phyloP scores from a whole-genome alignment of 1,140 invertebrate species.

The Eumaeus atala region DNA sequence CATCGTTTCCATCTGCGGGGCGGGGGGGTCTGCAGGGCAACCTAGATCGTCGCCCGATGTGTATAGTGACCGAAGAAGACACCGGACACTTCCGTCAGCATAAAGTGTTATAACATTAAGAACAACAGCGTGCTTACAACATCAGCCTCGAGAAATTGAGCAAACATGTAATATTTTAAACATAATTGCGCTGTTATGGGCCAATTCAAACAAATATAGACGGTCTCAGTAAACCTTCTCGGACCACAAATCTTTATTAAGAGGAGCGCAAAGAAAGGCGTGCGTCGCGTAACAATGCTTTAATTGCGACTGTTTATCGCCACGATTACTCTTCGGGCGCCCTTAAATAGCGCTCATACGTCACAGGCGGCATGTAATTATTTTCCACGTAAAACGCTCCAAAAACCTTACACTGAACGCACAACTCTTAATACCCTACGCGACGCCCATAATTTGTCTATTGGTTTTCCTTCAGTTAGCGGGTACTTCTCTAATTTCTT shows the following conservation, averaged over 20 bases:
- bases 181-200: conserved; percentile 2
- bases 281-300: conserved; percentile 69
- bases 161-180: too few species aligned
- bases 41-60: too few species aligned
- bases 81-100: too few species aligned
- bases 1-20: too few species aligned
- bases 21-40: too few species aligned
- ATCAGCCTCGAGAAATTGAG: too few species aligned
- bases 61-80: too few species aligned
- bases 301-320: conserved; percentile 69
- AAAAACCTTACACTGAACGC: conserved; percentile 46
- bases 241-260: conserved; percentile 63
- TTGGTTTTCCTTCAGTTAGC: conserved; percentile 37
- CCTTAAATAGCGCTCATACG: conserved; percentile 67
- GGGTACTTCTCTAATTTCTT: conserved; percentile 29
- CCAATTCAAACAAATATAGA: conserved; percentile 21
- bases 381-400: conserved; percentile 61
- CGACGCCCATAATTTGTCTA: conserved; percentile 53
- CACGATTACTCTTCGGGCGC: conserved; percentile 59
- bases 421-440: conserved; percentile 39
- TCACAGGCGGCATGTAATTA: conserved; percentile 66
- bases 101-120: too few species aligned
- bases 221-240: conserved; percentile 27
- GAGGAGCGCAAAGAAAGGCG: conserved; percentile 63
- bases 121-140: too few species aligned